Evolutionary conservation across 2,113 vertebrate species (phyloP), one percentile per base, ranked within the genome.

Genomic region (Percina caprodes): DNA sequence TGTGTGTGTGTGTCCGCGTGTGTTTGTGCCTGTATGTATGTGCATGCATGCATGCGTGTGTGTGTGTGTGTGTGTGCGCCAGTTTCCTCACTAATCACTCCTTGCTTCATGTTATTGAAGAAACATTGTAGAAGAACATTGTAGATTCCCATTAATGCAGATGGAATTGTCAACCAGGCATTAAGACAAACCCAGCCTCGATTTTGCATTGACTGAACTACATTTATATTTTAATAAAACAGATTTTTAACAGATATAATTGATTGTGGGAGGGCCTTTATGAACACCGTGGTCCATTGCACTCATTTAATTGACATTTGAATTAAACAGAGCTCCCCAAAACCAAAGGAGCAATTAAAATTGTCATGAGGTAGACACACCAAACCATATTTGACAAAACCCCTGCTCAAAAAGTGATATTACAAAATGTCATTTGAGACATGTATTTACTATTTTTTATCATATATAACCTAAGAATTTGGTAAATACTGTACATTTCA

Each of bases 1-100:
- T 30, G 26, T 30, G 26, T 30, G 26, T 30, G 2, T 30, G 26
- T 30, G 26, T 30, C 2, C 3, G 26, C 3, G 61, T 45, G 61
- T 63, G 61, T 45, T 35, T 63, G 61, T 63, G 59, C n/a, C n/a
- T n/a, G n/a, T n/a, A n/a, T 60, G 59, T 33, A 30, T 30, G 68
- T 70, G 2, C 56, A 33, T 39, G n/a, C 24, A n/a, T 45, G 61
- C 12, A 30, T 26, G 33, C 30, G 24, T 55, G 21, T 45, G 52
- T 55, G 42, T 62, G 33, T 62, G 58, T 65, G 49, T 35, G 56
- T 15, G 59, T 0, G 3, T 1, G 11, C 10, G 30, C 23, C 42
- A 51, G 61, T 59, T 75, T 70, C 59, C 49, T 51, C 74, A 49
- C 69, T 72, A 78, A 86, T 77, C 71, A 78, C 63, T 77, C 11